Conservation (phyloP, 1,140 invertebrate species). For the Zaprionus taronus region DNA sequence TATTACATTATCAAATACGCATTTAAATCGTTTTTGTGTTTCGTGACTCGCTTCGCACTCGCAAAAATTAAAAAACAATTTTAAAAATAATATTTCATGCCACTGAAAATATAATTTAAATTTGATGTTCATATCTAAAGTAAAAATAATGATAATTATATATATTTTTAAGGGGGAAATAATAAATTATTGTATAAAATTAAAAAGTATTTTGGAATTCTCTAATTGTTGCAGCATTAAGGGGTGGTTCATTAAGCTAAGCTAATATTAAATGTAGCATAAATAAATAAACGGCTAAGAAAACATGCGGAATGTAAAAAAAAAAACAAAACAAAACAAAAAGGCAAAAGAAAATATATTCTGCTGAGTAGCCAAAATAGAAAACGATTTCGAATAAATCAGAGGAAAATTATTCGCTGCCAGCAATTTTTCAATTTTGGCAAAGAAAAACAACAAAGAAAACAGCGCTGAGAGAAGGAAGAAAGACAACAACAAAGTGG, state of each 20-base stretch:
- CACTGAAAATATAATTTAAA: conserved; percentile 1
- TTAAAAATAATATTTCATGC: conserved; percentile 7
- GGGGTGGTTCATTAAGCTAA: conserved; percentile 16
- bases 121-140: background rate
- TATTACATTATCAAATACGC: conserved; percentile 6
- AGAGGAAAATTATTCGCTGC: conserved; percentile 46
- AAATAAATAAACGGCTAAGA: conserved; percentile 33
- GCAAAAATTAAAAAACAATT: conserved; percentile 1
- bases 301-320: conserved; percentile 49
- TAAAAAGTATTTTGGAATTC: conserved; percentile 61
- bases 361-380: conserved; percentile 49
- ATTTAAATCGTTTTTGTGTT: background rate
- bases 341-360: background rate
- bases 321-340: conserved; percentile 37
- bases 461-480: background rate
- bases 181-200: conserved; percentile 32
- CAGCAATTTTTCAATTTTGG: conserved; percentile 69
- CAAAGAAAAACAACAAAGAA: conserved; percentile 58
- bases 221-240: conserved; percentile 58
- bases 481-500: conserved; percentile 29
- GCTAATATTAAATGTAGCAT: conserved; percentile 48
- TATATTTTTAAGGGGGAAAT: background rate
- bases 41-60: conserved; percentile 34
- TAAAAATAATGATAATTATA: background rate
- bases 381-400: conserved; percentile 32